phyloP scores from a whole-genome alignment of 2,113 vertebrate genomes.

The Cepphus grylle region DNA sequence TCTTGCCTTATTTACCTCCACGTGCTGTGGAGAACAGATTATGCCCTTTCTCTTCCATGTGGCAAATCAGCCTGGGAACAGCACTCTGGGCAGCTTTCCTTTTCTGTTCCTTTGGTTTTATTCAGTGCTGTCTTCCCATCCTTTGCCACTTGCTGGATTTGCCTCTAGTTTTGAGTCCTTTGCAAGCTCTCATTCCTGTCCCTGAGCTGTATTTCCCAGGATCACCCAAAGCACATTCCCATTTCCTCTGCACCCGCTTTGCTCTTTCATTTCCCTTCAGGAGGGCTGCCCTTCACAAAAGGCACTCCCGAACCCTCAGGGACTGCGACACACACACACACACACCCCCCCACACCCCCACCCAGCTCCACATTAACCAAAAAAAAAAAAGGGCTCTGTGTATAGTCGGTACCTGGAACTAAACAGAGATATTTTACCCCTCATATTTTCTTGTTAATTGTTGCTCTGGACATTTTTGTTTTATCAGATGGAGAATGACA shows the following conservation, averaged over 20 bases:
- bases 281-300: background rate
- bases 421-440: background rate
- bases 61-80: background rate
- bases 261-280: background rate
- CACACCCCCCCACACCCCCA: background rate
- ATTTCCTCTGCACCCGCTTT: background rate
- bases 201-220: background rate
- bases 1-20: background rate
- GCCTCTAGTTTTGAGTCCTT: background rate
- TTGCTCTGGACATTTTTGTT: constrained; percentile 49
- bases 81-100: background rate
- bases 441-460: background rate
- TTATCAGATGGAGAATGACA: constrained; percentile 60
- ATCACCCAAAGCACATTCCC: background rate
- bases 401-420: background rate
- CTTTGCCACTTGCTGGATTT: background rate
- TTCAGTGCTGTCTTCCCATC: background rate
- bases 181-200: background rate
- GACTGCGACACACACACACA: background rate
- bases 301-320: rapidly evolving
- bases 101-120: background rate
- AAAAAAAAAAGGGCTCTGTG: background rate
- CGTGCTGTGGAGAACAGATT: rapidly evolving
- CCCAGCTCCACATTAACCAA: background rate
- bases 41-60: background rate